phyloP scores from a whole-genome alignment of 2,797 vertebrate genomes.

The Enteromius trimaculatus region DNA sequence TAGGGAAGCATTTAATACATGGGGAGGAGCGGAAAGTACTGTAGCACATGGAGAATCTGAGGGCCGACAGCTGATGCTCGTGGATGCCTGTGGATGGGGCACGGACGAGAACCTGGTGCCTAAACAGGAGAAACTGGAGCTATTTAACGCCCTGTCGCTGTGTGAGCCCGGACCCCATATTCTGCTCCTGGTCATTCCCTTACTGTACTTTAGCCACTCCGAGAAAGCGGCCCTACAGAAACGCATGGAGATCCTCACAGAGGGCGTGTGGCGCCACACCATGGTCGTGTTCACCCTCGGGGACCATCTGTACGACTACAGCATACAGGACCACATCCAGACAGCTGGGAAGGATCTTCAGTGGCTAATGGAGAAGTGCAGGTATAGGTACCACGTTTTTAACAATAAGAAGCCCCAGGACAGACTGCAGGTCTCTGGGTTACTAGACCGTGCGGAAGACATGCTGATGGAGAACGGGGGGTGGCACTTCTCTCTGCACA shows the following conservation, averaged over 20 bases:
- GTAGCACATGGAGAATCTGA: slow-evolving; percentile 17
- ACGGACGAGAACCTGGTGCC: slow-evolving; percentile 54
- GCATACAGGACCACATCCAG: slow-evolving; percentile 58
- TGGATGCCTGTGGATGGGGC: slow-evolving; percentile 63
- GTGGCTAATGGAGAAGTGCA: slow-evolving; percentile 63
- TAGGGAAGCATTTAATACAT: slow-evolving; percentile 58
- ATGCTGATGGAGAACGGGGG: slow-evolving; percentile 63
- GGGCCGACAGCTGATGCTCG: slow-evolving; percentile 54
- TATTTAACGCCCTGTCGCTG: slow-evolving; percentile 55
- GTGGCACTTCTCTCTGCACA: slow-evolving; percentile 68
- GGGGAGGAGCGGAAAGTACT: slow-evolving; percentile 58
- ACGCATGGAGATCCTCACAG: slow-evolving; percentile 67
- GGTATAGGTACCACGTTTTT: slow-evolving; percentile 60
- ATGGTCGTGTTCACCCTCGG: slow-evolving; percentile 68
- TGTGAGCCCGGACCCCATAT: slow-evolving; percentile 62
- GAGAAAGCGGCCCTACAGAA: slow-evolving; percentile 58
- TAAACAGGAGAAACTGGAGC: slow-evolving; percentile 58
- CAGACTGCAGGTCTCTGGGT: slow-evolving; percentile 62
- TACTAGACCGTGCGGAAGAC: slow-evolving; percentile 63
- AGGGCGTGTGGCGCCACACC: slow-evolving; percentile 67
- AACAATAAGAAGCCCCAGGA: slow-evolving; percentile 61
- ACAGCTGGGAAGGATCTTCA: slow-evolving; percentile 55
- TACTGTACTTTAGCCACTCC: slow-evolving; percentile 60
- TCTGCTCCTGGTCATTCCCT: slow-evolving; percentile 63
- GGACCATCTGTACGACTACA: slow-evolving; percentile 54